Base-by-base conservation (phyloP, 2,797 vertebrate genomes). In the Anguilla obscura region DNA sequence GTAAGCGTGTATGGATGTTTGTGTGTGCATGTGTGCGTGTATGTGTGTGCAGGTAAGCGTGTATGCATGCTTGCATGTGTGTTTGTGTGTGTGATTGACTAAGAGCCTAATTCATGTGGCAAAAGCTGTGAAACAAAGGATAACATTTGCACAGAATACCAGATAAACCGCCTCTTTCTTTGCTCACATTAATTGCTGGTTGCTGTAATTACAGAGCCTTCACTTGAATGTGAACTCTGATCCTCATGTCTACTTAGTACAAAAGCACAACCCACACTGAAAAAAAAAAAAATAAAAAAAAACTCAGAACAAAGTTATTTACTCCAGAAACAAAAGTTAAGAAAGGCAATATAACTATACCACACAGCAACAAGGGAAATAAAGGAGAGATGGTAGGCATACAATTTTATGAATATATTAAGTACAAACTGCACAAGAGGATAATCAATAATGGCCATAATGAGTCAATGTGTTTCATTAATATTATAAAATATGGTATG, bases 11-110 rank as follows among this genome's bases (percentile, higher is more conserved):
- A 69, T 71, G 60, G 36, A 63, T 58, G 56, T 58, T 14, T 58
- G 56, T 9, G 56, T 18, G 18, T 74, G 7, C 63, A 82, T 84
- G 79, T 84, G 79, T 84, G 82, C 30, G 83, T 85, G 63, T 66
- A 69, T 63, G 58, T 63, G 18, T 21, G 4, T 1, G 58, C 58
- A 18, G 50, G 50, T 8, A 12, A 52, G 50, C 10, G 3, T 52
- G 50, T 52, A 8, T 30, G n/a, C 6, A 27, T 66, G 0, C 2
- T 4, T 66, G n/a, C 12, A 27, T n/a, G 63, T 12, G 66, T 69
- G 60, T 30, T 1, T 30, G 66, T 71, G 27, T 71, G 27, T 18
- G 33, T 6, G 14, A 40, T 79, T 45, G 74, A 79, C 33, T 14
- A 79, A 79, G 71, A 36, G 9, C 33, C 30, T 3, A 74, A 74